A percentile compares a stretch with the other conserved stretches of the same genome.
Evolutionary conservation across 37 sponge, comb jelly and placozoan genomes (phyloP).

Genomic region (Chondrilla cf. caribensis): DNA sequence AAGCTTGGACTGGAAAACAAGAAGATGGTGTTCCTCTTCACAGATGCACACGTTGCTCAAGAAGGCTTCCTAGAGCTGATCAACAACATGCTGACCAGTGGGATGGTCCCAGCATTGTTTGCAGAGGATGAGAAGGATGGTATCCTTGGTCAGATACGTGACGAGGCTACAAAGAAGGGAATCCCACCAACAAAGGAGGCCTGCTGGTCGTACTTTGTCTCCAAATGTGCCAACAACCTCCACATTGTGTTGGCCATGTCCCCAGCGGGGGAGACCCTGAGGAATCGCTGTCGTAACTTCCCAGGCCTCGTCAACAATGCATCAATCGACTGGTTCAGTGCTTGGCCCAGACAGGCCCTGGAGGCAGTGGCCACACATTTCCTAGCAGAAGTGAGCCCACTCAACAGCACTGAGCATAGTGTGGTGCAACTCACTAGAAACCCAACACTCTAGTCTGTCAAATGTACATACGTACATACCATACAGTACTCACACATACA

Average conservation of each 20-base stretch:
- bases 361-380: slow-evolving; percentile 95
- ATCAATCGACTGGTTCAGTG: slow-evolving; percentile 99
- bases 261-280: slow-evolving; percentile 91
- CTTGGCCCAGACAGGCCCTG: slow-evolving; percentile 98
- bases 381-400: slow-evolving; percentile 77
- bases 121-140: slow-evolving; percentile 97
- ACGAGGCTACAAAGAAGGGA: slow-evolving; percentile 87
- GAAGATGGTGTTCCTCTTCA: slow-evolving; percentile 94
- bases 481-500: not conserved
- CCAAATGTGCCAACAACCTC: slow-evolving; percentile 87
- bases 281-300: slow-evolving; percentile 96
- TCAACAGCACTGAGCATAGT: not conserved
- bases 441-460: not conserved
- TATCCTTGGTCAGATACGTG: slow-evolving; percentile 84
- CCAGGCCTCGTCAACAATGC: slow-evolving; percentile 95
- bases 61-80: slow-evolving; percentile 98
- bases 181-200: slow-evolving; percentile 87
- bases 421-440: not conserved
- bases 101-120: slow-evolving; percentile 98
- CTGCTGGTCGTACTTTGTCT: slow-evolving; percentile 91
- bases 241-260: slow-evolving; percentile 98
- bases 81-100: slow-evolving; percentile 99
- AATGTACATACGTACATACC: not conserved
- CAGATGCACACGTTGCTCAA: slow-evolving; percentile 98
- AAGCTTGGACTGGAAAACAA: slow-evolving; percentile 96